phyloP scores from a whole-genome alignment of 1,140 invertebrate species.

The Dolichoris vasculosae region DNA sequence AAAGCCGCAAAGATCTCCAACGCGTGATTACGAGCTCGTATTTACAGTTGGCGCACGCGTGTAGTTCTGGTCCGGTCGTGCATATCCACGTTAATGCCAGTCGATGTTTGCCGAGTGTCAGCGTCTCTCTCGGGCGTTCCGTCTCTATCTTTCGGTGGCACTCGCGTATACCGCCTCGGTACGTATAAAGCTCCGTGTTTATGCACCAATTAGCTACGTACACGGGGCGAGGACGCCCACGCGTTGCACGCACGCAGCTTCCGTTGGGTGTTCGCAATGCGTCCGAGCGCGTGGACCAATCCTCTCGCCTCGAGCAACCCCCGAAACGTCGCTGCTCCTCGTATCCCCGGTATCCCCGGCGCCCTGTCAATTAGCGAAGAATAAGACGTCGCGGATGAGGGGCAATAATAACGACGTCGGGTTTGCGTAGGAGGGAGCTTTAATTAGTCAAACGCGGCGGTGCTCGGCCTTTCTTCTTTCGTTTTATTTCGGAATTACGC shows the following conservation, averaged over 20 bases:
- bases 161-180: slow-evolving; percentile 35
- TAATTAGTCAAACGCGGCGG: neutral
- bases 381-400: neutral
- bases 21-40: too few species aligned
- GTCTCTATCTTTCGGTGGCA: neutral
- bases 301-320: neutral
- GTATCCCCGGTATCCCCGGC: neutral
- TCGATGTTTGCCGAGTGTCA: slow-evolving; percentile 67
- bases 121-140: neutral
- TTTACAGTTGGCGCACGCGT: neutral
- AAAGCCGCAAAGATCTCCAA: too few species aligned
- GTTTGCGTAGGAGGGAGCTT: neutral
- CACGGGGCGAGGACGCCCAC: slow-evolving; percentile 58
- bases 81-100: slow-evolving; percentile 68
- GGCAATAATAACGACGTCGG: neutral
- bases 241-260: slow-evolving; percentile 47
- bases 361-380: neutral
- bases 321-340: neutral
- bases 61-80: slow-evolving; percentile 18
- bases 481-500: neutral
- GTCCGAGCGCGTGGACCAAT: neutral
- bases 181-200: slow-evolving; percentile 70
- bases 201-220: slow-evolving; percentile 72
- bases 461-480: neutral
- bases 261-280: neutral